Evolutionary conservation across 2,888 invertebrate genomes (phyloP).

Genomic region (Chloroclysta siterata): DNA sequence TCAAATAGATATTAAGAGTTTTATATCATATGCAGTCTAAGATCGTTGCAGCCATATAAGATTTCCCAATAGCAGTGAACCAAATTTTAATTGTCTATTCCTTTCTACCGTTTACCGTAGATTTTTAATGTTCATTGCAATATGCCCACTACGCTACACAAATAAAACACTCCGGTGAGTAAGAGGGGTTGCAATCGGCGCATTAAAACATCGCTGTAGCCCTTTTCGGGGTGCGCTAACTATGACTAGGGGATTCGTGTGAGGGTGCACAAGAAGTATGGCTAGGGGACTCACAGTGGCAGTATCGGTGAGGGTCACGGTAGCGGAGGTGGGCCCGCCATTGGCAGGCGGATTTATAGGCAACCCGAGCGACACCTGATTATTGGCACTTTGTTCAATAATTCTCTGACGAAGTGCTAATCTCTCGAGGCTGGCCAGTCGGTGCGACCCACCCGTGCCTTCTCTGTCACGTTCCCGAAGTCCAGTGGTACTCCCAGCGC

Average conservation of each 20-base stretch:
- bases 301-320: constrained; percentile 82
- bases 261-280: constrained; percentile 76
- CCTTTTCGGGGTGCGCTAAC: constrained; percentile 75
- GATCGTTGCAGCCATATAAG: neutral
- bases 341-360: constrained; percentile 62
- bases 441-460: constrained; percentile 90
- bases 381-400: constrained; percentile 87
- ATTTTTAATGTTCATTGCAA: constrained; percentile 8
- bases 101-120: neutral
- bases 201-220: constrained; percentile 72
- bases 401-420: constrained; percentile 92
- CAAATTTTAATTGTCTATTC: neutral
- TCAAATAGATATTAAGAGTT: neutral
- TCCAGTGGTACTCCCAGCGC: constrained; percentile 88
- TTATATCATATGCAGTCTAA: neutral
- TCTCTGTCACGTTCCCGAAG: constrained; percentile 87
- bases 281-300: constrained; percentile 84
- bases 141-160: constrained; percentile 12
- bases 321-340: constrained; percentile 75
- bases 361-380: constrained; percentile 69
- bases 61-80: neutral
- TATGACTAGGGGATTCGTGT: constrained; percentile 73
- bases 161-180: constrained; percentile 27
- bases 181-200: constrained; percentile 44
- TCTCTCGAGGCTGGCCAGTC: constrained; percentile 92